Conservation (phyloP, 1,140 invertebrate genomes). For the Hormaphis cornu region DNA sequence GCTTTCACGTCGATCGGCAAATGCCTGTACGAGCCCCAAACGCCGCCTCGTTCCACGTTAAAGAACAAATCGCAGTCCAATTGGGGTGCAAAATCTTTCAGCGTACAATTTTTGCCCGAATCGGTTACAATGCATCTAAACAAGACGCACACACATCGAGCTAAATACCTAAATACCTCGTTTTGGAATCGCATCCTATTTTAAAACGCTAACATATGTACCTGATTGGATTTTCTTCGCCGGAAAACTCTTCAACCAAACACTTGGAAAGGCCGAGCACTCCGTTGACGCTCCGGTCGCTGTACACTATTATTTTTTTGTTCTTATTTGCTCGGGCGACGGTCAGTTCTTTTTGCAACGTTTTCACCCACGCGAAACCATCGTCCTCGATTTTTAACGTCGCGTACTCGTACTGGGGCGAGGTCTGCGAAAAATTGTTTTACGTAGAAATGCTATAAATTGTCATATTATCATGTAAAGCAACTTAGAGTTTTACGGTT, state of each 20-base stretch:
- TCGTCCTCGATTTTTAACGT: slow-evolving; percentile 1
- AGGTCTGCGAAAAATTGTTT: not conserved
- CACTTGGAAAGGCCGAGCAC: slow-evolving; percentile 16
- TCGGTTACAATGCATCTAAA: not conserved
- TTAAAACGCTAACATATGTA: too few species aligned
- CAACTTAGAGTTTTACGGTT: too few species aligned
- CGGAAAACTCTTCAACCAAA: not conserved
- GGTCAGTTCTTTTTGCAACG: not conserved
- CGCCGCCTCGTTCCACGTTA: slow-evolving; percentile 33
- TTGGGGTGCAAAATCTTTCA: not conserved
- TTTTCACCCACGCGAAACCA: not conserved
- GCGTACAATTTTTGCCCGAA: not conserved
- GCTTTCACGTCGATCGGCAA: slow-evolving; percentile 49
- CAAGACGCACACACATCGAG: too few species aligned
- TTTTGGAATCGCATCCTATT: too few species aligned
- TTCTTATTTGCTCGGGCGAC: not conserved
- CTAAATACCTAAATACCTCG: too few species aligned
- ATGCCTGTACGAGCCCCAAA: slow-evolving; percentile 54
- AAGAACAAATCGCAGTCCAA: slow-evolving; percentile 37
- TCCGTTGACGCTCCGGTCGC: slow-evolving; percentile 6
- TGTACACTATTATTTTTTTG: slow-evolving; percentile 6
- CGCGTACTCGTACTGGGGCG: not conserved
- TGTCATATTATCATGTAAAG: too few species aligned
- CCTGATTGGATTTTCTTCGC: slow-evolving; percentile 19
- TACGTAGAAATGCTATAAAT: not conserved